These are phyloP conservation scores for Pollachius pollachius DNA, from an alignment of 2,113 vertebrate species.

Conservation along the genomic window DNA sequence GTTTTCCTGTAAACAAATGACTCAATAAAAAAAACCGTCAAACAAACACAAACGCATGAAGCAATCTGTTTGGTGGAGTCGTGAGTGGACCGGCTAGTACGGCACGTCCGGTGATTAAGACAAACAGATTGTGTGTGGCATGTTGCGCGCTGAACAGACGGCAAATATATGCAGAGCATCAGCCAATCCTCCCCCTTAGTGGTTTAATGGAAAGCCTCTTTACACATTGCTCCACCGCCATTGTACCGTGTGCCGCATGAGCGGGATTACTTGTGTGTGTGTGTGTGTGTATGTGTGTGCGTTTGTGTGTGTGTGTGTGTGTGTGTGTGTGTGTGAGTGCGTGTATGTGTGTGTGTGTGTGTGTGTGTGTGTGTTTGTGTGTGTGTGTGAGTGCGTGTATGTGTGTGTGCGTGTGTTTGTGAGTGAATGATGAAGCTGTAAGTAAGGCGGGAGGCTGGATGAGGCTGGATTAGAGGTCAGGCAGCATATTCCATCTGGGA, in stretches of 20 bases:
- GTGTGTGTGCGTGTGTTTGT: conserved; percentile 14
- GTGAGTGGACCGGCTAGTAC: background rate
- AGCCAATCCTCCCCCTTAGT: conserved; percentile 14
- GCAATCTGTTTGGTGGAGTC: too few species aligned
- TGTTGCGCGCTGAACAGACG: conserved; percentile 16
- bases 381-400: conserved; percentile 8
- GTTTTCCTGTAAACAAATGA: too few species aligned
- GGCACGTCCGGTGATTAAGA: conserved; percentile 20
- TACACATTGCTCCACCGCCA: conserved; percentile 14
- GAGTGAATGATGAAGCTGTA: background rate
- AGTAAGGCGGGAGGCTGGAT: too few species aligned
- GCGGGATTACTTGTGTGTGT: conserved; percentile 22
- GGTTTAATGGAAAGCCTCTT: conserved; percentile 19
- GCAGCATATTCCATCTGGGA: too few species aligned
- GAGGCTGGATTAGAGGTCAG: too few species aligned
- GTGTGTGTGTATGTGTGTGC: background rate
- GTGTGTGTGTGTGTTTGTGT: conserved; percentile 6
- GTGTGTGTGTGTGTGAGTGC: conserved; percentile 16
- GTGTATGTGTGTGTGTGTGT: conserved; percentile 14
- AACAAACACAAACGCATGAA: too few species aligned
- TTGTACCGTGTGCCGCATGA: conserved; percentile 4
- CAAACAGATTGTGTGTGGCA: conserved; percentile 33
- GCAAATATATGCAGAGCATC: conserved; percentile 29
- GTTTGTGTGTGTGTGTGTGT: conserved; percentile 5
- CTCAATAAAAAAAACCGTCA: too few species aligned